Evolutionary conservation across 30 jellyfish, hydroid and myxozoan genomes (phyloP), one percentile per base, ranked within the genome.

Genomic region (Turritopsis dohrnii): DNA sequence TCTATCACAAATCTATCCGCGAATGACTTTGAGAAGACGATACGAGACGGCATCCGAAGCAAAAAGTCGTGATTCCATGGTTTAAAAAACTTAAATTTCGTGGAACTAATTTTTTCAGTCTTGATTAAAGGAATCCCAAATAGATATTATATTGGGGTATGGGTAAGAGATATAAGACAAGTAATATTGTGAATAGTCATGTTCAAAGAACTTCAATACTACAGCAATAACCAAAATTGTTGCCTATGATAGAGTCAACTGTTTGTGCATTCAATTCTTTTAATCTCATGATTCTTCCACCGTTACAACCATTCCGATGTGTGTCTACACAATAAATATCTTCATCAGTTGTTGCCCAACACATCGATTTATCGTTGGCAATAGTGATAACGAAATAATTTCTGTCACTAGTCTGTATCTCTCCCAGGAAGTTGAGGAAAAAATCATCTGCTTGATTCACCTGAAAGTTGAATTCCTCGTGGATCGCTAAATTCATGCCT

Each of bases 221-320:
- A 60, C 73, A 60, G 73, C 21, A 60, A 23, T 60, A 60, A 60
- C 19, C 19, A 60, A 60, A 60, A 60, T 21, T 21, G 21, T 60
- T 23, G 21, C 22, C 19, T 18, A 60, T 60, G 21, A 60, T 60
- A 60, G 19, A 21, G 19, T 18, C 19, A 60, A 60, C 21, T 60
- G 21, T 23, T 54, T 54, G 72, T 18, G 19, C 73, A 60, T 60
- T 23, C 21, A 60, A 18, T 21, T 60, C 0, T 23, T 60, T 60
- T 0, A 60, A 60, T 23, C 73, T 60, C 73, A 60, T 23, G 21
- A 60, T 23, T 23, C 21, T 60, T 60, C 73, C 73, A 23, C 73
- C 73, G 73, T 60, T 18, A 60, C 73, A 60, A 23, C 73, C 73
- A 60, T 60, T 60, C 22, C 73, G 73, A 60, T 60, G 73, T 21